Conservation (phyloP, 2,888 invertebrate genomes). For the Epistrophe grossulariae region DNA sequence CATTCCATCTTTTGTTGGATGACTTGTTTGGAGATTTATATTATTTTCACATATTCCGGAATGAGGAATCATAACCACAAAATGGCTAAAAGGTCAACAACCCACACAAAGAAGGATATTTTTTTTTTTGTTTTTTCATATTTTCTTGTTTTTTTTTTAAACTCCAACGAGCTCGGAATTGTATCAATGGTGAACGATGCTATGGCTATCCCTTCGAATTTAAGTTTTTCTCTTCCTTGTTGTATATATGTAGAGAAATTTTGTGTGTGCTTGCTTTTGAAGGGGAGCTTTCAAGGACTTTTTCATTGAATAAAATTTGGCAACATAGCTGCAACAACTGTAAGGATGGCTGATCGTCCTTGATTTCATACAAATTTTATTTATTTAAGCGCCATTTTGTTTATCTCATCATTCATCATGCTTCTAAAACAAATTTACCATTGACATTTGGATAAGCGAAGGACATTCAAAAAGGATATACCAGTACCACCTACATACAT, state of each 20-base stretch:
- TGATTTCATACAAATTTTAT: conserved; percentile 28
- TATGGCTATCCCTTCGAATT: neutral
- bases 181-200: neutral
- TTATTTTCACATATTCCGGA: conserved; percentile 1
- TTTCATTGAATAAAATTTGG: conserved; percentile 34
- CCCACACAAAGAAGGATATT: conserved; percentile 7
- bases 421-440: neutral
- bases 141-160: neutral
- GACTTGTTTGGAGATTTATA: conserved; percentile 25
- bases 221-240: conserved; percentile 38
- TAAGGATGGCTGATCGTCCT: conserved; percentile 38
- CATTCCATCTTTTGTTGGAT: conserved; percentile 31
- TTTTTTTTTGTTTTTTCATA: neutral
- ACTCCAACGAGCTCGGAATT: neutral
- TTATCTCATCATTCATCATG: neutral
- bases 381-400: conserved; percentile 39
- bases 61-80: neutral
- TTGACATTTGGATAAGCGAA: conserved; percentile 20
- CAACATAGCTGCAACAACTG: conserved; percentile 19
- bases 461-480: conserved; percentile 18
- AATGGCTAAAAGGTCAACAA: conserved; percentile 34
- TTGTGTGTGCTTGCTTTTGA: conserved; percentile 37
- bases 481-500: no score
- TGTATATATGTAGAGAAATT: conserved; percentile 27
- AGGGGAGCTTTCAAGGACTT: conserved; percentile 64